A percentile compares a stretch with the other conserved stretches of the same genome.
Conservation (phyloP, 2,113 vertebrate species). For the Platysteira castanea region DNA sequence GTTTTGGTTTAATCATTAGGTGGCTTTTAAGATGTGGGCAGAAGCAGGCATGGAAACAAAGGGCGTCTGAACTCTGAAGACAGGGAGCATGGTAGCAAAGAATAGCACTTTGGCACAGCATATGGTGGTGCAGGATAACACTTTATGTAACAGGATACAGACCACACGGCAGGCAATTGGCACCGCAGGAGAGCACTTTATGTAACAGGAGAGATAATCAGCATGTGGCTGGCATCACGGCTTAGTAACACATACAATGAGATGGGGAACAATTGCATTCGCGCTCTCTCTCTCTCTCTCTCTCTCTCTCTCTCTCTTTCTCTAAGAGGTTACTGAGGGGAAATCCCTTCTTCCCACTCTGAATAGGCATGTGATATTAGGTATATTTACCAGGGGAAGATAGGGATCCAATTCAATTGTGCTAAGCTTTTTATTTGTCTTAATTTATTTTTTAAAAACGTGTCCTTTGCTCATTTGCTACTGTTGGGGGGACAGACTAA, state of each 20-base stretch:
- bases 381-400: background rate
- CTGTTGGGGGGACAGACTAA: background rate
- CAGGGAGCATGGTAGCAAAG: background rate
- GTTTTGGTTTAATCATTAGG: slow-evolving; percentile 30
- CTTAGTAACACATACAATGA: background rate
- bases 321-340: background rate
- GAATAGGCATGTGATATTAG: slow-evolving; percentile 8
- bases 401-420: background rate
- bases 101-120: background rate
- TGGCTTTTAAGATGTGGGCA: slow-evolving; percentile 27
- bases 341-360: background rate
- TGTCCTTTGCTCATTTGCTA: background rate
- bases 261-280: background rate
- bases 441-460: slow-evolving; percentile 17
- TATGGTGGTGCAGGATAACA: background rate
- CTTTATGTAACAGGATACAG: slow-evolving; percentile 43
- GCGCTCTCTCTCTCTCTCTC: background rate
- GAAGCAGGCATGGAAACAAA: slow-evolving; percentile 22
- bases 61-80: background rate
- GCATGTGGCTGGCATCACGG: background rate
- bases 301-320: background rate
- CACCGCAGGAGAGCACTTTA: background rate
- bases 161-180: background rate
- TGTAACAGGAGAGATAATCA: slow-evolving; percentile 49
- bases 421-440: slow-evolving; percentile 3